Evolutionary conservation across 2,113 vertebrate genomes (phyloP), one percentile per base, ranked within the genome.

Genomic region (Vombatus ursinus): DNA sequence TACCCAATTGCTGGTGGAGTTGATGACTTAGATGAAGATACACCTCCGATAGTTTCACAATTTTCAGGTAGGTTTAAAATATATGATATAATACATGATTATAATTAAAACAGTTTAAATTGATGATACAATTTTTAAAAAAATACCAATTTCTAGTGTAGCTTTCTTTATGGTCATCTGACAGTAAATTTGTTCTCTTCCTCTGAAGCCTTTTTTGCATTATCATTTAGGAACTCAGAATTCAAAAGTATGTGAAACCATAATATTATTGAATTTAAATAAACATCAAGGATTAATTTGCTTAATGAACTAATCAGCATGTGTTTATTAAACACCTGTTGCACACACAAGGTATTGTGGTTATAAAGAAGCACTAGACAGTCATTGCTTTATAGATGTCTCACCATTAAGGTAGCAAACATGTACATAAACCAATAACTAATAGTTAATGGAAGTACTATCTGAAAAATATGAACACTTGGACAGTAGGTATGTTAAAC

Each of bases 1-100:
- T 99, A 99, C 97, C 99, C 99, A 51, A 99, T 99, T 93, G 99
- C 99, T 22, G 99, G 99, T 0, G 99, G 99, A 28, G 99, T 99
- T 53, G 99, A 99, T 91, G 99, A 99, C 98, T 98, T 99, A 96
- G 99, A 99, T 95, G 99, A 99, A 98, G 99, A 99, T 91, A 99
- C 99, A 90, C 99, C 99, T 90, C 99, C 99, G 57, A 99, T 99
- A 97, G 99, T 99, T 97, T 99, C 99, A 91, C 99, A 99, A 98
- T 99, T 99, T 98, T 99, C 99, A 11, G 98, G 99, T 99, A 98
- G 98, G 99, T 98, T 47, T 44, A 44, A 84, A 84, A 44, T 44
- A 44, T n/a, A 77, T 84, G n/a, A 44, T 84, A 22, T 44, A 84
- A 84, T 84, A 68, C 10, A 68, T 37, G 28, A 37, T 37, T 68